Evolutionary conservation across 2,113 vertebrate species (phyloP).

Genomic region (Bungarus multicinctus): DNA sequence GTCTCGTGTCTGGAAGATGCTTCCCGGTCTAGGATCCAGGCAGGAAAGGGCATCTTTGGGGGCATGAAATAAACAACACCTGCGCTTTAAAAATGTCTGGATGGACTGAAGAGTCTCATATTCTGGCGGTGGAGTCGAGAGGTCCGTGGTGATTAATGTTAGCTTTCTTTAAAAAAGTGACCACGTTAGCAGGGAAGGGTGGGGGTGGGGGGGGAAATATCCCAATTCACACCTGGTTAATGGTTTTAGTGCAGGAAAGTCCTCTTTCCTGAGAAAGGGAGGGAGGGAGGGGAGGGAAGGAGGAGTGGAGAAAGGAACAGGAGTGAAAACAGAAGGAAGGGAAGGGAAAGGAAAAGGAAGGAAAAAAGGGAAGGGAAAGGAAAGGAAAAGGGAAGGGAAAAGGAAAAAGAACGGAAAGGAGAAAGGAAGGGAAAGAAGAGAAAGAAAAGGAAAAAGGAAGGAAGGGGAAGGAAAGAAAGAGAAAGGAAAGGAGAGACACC

Average conservation of each 20-base stretch:
- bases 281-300: too few species aligned
- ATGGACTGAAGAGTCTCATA: neutral
- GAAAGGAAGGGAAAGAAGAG: too few species aligned
- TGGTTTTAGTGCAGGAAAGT: neutral
- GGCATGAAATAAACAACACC: constrained; percentile 25
- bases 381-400: too few species aligned
- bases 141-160: rapidly evolving
- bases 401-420: too few species aligned
- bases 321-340: too few species aligned
- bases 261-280: neutral
- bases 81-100: constrained; percentile 15
- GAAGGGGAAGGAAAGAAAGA: too few species aligned
- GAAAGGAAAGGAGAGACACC: neutral
- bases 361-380: too few species aligned
- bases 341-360: too few species aligned
- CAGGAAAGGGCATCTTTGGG: constrained; percentile 33
- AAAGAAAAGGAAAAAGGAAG: too few species aligned
- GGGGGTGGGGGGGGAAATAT: neutral
- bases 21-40: neutral
- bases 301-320: too few species aligned
- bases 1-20: constrained; percentile 19
- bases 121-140: neutral
- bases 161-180: neutral
- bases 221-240: neutral
- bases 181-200: neutral